Evolutionary conservation across 2,797 vertebrate species (phyloP).

Genomic region (Lophius americanus): DNA sequence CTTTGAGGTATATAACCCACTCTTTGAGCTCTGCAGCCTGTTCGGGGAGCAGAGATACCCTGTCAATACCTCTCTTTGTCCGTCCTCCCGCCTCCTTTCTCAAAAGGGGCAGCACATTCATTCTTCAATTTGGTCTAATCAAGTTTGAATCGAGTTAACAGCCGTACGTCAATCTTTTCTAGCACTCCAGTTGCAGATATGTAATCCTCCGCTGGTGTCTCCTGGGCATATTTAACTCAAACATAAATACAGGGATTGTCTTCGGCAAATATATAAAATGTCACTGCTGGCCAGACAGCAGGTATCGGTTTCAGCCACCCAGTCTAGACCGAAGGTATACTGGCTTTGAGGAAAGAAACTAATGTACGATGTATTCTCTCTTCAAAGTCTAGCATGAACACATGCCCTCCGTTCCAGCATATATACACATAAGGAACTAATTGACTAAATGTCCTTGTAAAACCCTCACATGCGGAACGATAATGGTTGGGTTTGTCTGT

Average conservation of each 20-base stretch:
- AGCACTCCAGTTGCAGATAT: slow-evolving; percentile 81
- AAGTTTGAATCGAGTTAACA: slow-evolving; percentile 82
- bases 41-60: slow-evolving; percentile 48
- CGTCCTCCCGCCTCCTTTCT: slow-evolving; percentile 35
- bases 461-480: slow-evolving; percentile 5
- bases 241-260: slow-evolving; percentile 86
- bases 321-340: slow-evolving; percentile 75
- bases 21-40: slow-evolving; percentile 41
- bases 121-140: slow-evolving; percentile 83
- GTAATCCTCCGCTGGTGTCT: slow-evolving; percentile 75
- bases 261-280: slow-evolving; percentile 81
- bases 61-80: slow-evolving; percentile 56
- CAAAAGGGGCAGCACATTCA: slow-evolving; percentile 77
- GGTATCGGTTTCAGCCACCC: slow-evolving; percentile 77
- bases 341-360: slow-evolving; percentile 57
- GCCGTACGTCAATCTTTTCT: slow-evolving; percentile 79
- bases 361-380: slow-evolving; percentile 53
- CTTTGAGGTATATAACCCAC: slow-evolving; percentile 52
- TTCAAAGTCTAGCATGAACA: slow-evolving; percentile 16
- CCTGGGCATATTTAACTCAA: slow-evolving; percentile 81
- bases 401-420: slow-evolving; percentile 4
- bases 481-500: slow-evolving; percentile 22
- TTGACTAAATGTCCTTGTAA: slow-evolving; percentile 8
- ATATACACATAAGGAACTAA: slow-evolving; percentile 27
- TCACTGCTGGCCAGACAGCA: slow-evolving; percentile 78